Evolutionary conservation across 2,888 invertebrate genomes (phyloP), one percentile per base, ranked within the genome.

Genomic region (Scaptomyza tumidula): DNA sequence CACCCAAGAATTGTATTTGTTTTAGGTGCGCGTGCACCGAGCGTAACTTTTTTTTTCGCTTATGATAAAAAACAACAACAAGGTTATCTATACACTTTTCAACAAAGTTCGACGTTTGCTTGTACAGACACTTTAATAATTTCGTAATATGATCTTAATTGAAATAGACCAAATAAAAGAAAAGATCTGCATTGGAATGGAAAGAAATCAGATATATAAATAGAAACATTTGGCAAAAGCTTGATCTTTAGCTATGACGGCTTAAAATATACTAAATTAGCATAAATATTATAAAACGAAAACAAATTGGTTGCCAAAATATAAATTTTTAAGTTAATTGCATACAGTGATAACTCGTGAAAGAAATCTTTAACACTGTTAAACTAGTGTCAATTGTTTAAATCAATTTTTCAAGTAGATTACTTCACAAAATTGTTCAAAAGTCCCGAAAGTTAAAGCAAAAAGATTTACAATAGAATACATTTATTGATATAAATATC

Each of bases 11-110:
- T 41, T 50, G 77, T 57, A 74, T 57, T 58, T 45, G 52, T 35
- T 57, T 45, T 57, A 35, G 56, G 74, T 75, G 64, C 66, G 37
- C 56, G 64, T 69, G 78, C 68, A 83, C 81, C 62, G 37, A 78
- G 50, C 27, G 43, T 46, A 53, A 59, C 31, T 45, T 41, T 48
- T 39, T 39, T 48, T 55, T 37, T 45, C 27, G 62, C 57, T 54
- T 58, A 58, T 65, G 61, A 52, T 46, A 72, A 57, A 45, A 44
- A 69, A 63, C 24, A 63, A 52, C 64, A 59, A 43, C 43, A 59
- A 53, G 1, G 13, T 24, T 14, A 14, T 31, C 43, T 45, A 43
- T 35, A 39, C 19, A 13, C 7, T 7, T 14, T n/a, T 29, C 2
- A 2, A 4, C 24, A 1, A 24, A 24, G 29, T 11, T 14, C 6